A percentile compares a stretch with the other conserved stretches of the same genome.
Evolutionary conservation across 2,888 invertebrate genomes (phyloP).

Genomic region (Oxyteleia sp.): DNA sequence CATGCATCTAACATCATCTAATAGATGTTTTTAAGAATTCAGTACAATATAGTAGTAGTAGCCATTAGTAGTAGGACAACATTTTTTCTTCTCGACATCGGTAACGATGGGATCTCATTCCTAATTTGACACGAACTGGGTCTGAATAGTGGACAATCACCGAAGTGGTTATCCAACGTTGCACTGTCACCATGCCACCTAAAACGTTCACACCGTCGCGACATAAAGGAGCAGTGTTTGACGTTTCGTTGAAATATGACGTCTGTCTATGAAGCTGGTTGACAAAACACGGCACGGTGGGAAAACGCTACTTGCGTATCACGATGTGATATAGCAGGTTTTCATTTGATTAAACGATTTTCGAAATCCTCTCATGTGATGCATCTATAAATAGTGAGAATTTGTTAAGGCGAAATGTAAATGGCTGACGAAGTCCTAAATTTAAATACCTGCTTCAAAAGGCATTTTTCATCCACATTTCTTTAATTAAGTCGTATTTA

Average conservation of each 20-base stretch:
- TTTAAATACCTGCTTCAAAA: too few species aligned
- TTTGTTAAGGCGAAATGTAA: too few species aligned
- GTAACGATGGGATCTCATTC: not conserved
- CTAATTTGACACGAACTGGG: not conserved
- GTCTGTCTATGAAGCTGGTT: constrained; percentile 15
- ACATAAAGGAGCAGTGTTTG: constrained; percentile 24
- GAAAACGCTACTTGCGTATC: constrained; percentile 41
- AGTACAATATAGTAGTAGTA: too few species aligned
- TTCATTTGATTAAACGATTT: constrained; percentile 24
- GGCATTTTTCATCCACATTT: too few species aligned
- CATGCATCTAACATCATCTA: too few species aligned
- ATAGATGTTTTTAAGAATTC: too few species aligned
- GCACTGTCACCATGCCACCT: constrained; percentile 20
- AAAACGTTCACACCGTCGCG: constrained; percentile 13
- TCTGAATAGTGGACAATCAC: not conserved
- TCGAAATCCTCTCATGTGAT: not conserved
- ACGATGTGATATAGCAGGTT: constrained; percentile 44
- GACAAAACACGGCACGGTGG: constrained; percentile 49
- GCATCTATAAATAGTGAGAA: too few species aligned
- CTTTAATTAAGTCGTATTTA: too few species aligned
- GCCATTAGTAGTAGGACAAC: too few species aligned
- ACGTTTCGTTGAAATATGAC: constrained; percentile 52
- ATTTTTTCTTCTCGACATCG: too few species aligned
- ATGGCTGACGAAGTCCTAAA: too few species aligned
- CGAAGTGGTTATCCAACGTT: not conserved